Evolutionary conservation across 2,113 vertebrate species (phyloP).

Genomic region (Phycodurus eques): DNA sequence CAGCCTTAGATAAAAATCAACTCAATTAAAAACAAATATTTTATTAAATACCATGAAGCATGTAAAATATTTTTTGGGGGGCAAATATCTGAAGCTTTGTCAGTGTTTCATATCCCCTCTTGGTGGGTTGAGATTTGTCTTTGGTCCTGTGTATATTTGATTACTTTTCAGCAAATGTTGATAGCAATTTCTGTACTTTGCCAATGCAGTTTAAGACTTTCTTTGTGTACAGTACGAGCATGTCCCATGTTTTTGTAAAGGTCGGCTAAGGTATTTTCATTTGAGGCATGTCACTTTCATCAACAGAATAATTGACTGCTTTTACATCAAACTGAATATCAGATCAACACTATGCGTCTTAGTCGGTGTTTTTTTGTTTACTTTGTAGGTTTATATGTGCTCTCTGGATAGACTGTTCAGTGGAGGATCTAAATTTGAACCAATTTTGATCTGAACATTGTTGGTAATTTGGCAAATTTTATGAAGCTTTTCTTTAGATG

Average conservation of each 20-base stretch:
- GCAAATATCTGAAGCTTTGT: conserved; percentile 22
- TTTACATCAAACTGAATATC: neutral
- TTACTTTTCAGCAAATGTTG: conserved; percentile 12
- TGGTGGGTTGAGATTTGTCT: conserved; percentile 14
- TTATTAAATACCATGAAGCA: neutral
- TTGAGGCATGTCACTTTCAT: conserved; percentile 9
- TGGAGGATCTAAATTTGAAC: too few relatives aligned
- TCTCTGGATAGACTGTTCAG: too few relatives aligned
- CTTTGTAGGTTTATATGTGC: neutral
- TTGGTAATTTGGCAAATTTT: too few relatives aligned
- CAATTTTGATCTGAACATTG: too few relatives aligned
- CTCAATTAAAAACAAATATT: neutral
- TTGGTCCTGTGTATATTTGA: neutral
- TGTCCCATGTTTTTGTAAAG: neutral
- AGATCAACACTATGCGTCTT: neutral
- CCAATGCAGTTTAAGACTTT: neutral
- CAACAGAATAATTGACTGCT: conserved; percentile 4
- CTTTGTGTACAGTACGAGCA: neutral
- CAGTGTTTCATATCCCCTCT: conserved; percentile 12
- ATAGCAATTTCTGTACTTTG: conserved; percentile 18
- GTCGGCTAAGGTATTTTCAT: conserved; percentile 6
- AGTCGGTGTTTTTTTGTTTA: neutral
- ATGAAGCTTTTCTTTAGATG: too few relatives aligned
- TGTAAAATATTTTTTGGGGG: neutral
- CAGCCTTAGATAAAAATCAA: neutral